Evolutionary conservation across 2,888 invertebrate species (phyloP), one percentile per base, ranked within the genome.

Genomic region (Diloba caeruleocephala): DNA sequence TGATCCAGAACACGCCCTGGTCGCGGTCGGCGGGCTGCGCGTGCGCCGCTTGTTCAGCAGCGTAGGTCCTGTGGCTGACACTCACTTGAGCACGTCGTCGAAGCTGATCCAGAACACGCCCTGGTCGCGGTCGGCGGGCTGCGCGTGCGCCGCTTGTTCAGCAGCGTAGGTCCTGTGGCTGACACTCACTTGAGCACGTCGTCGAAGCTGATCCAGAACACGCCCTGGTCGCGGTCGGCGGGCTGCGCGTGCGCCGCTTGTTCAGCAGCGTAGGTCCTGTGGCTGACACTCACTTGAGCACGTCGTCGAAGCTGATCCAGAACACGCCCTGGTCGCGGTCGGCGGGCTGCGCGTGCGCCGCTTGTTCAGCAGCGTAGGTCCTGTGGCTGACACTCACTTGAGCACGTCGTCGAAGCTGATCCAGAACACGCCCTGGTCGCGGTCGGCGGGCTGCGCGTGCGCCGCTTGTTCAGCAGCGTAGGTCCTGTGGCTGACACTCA

Each of bases 51-150:
- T n/a, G n/a, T n/a, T n/a, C n/a, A n/a, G n/a, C n/a, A n/a, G n/a
- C n/a, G n/a, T n/a, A n/a, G n/a, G n/a, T n/a, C n/a, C n/a, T n/a
- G n/a, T n/a, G n/a, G n/a, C n/a, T n/a, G n/a, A n/a, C n/a, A n/a
- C n/a, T n/a, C n/a, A n/a, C n/a, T n/a, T n/a, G 23, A 84, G 72
- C 0, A 84, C 81, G 2, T 79, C 99, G 71, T 97, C 96, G 81
- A 98, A 98, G 13, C 98, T 97, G 85, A 99, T 99, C 99, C 99
- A 99, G 90, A 99, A 99, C 3, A 99, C 98, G 5, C 99, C 76
- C 21, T 98, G 92, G 58, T 93, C 90, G 0, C 84, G 42, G 21
- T 21, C 21, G 21, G 7, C 7, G 21, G 5, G 21, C 7, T 21
- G 21, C 21, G 3, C 19, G 15, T 7, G 21, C 21, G 21, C 21